phyloP scores from a whole-genome alignment of 2,113 vertebrate genomes.

The Jaculus jaculus region DNA sequence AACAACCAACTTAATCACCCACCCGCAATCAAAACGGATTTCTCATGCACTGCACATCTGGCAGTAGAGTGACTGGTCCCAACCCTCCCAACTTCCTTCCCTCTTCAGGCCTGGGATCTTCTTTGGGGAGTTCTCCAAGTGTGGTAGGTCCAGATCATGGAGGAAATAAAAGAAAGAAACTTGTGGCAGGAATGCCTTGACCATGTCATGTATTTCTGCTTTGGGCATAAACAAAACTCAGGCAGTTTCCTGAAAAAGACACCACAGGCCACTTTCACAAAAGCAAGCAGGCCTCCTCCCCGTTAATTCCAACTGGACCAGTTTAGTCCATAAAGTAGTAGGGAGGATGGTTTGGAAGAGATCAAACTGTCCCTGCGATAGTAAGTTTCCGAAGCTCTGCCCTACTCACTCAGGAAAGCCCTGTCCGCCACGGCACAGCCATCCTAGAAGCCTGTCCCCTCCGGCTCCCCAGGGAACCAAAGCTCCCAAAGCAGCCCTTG shows the following conservation, averaged over 20 bases:
- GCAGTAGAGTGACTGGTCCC: not conserved
- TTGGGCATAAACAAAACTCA: conserved; percentile 24
- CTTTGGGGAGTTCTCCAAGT: conserved; percentile 42
- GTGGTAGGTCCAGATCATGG: conserved; percentile 29
- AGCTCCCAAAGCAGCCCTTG: not conserved
- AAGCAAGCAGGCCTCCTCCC: conserved; percentile 46
- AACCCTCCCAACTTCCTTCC: conserved; percentile 17
- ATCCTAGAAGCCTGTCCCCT: not conserved
- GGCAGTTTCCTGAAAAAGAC: conserved; percentile 32
- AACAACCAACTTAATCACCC: not conserved
- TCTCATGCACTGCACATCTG: not conserved
- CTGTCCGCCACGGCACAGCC: not conserved
- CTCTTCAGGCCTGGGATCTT: conserved; percentile 1
- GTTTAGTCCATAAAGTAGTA: not conserved
- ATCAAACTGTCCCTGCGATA: not conserved
- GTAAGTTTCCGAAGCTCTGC: conserved; percentile 70
- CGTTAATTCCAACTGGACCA: conserved; percentile 4
- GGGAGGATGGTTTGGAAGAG: conserved; percentile 31
- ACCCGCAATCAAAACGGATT: conserved; percentile 18
- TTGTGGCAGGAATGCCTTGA: not conserved
- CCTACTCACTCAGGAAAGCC: conserved; percentile 34
- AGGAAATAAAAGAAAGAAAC: not conserved
- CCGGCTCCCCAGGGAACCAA: not conserved
- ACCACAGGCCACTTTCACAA: conserved; percentile 4
- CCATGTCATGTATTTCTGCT: not conserved